Evolutionary conservation across 2,888 invertebrate species (phyloP), one percentile per base, ranked within the genome.

Genomic region (Lepidocyrtinus sp.): DNA sequence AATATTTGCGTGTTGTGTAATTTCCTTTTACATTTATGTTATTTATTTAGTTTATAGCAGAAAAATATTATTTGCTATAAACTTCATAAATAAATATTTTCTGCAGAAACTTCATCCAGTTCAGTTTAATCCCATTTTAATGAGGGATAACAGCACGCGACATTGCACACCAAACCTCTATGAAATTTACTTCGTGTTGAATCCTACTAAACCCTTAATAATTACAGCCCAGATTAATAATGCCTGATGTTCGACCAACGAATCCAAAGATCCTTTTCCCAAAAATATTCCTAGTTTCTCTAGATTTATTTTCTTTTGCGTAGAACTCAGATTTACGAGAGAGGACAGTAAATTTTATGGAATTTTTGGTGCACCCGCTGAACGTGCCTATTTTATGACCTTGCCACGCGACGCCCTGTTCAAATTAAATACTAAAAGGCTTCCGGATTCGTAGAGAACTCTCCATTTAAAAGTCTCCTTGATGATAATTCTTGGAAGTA

Each of bases 301-400:
- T 55, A 55, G 55, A 55, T 55, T 55, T 55, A 55, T 55, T 55
- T n/a, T 17, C 55, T 55, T 55, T 55, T 55, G 9, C 17, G 9
- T 2, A 55, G 55, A 9, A 9, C 55, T 55, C 55, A 55, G n/a
- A n/a, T n/a, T n/a, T n/a, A n/a, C 17, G 17, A 55, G 55, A 55
- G 55, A 55, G 36, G 36, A 36, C 36, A 36, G 5, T 7, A 12
- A 17, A 55, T 55, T 55, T 55, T 55, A 55, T 55, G 7, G 55
- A 25, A 63, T 63, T 72, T 72, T 63, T 63, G 50, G 26, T 63
- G 15, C 63, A 45, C 63, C 63, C 7, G 3, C 55, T 55, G 59
- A 61, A 73, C 78, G 78, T 78, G 78, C 73, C 68, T 78, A 78
- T 78, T 78, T 78, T 78, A 78, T 68, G 78, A 73, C 78, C 78